phyloP scores from a whole-genome alignment of 2,888 invertebrate species.

The Corythucha ciliata region DNA sequence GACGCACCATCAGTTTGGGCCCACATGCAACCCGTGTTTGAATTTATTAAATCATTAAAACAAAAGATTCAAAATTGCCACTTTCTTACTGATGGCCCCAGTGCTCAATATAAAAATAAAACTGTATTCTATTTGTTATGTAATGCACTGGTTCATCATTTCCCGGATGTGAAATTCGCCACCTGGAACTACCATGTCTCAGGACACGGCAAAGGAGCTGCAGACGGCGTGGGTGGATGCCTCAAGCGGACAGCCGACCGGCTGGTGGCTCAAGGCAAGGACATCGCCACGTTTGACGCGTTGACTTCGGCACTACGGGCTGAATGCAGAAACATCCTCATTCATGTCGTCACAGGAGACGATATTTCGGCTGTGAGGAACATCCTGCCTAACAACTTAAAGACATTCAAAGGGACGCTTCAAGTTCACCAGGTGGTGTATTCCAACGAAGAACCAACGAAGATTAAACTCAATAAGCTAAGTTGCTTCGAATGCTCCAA shows the following conservation, averaged over 20 bases:
- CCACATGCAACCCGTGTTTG: slow-evolving; percentile 2
- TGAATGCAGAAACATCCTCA: slow-evolving; percentile 1
- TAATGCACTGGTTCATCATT: neutral
- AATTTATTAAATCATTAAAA: neutral
- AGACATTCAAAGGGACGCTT: slow-evolving; percentile 2
- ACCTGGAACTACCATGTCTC: slow-evolving; percentile 1
- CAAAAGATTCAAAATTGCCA: neutral
- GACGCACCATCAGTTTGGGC: no score
- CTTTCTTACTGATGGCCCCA: slow-evolving; percentile 4
- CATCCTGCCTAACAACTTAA: neutral
- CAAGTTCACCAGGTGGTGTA: no score
- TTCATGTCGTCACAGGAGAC: neutral
- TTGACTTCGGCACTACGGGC: neutral
- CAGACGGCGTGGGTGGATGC: slow-evolving; percentile 4
- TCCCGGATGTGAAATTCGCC: neutral
- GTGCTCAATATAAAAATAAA: slow-evolving; percentile 3
- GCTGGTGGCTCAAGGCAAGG: neutral
- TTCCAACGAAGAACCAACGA: no score
- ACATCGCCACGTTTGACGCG: neutral
- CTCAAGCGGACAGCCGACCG: neutral
- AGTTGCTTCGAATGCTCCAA: no score
- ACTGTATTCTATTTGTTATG: slow-evolving; percentile 1
- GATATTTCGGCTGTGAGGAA: neutral
- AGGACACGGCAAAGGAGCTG: slow-evolving; percentile 4
- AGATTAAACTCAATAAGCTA: no score